Base-by-base conservation (phyloP, 2,888 invertebrate species). In the Noctua janthe region DNA sequence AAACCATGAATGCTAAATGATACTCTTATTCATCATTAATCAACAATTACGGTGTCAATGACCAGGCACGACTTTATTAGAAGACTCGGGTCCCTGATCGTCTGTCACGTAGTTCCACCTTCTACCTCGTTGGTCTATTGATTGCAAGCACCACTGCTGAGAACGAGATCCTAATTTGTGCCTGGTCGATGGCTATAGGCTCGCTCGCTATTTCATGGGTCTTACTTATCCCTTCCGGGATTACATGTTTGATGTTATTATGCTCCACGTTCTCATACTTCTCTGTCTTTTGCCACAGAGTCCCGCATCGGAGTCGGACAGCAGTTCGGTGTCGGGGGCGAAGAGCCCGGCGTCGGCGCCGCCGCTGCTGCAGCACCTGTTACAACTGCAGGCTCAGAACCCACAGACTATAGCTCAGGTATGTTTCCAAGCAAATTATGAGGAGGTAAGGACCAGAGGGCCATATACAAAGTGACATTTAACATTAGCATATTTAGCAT, bases 261-360 rank as follows among this genome's bases (percentile, higher is more conserved):
- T 29, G n/a, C 8, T 17, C 35, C 35, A 74, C 5, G 29, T 17
- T 64, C 17, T 64, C 8, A 59, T 0, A 59, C n/a, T 64, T 13
- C 13, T 70, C 2, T 54, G 4, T 56, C 29, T 56, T 85, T 70
- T 76, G 13, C 59, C 15, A 0, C 97, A 98, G 98, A 98, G 98
- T 97, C 97, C 97, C 87, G 98, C 97, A 90, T 98, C 98, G 91
- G 98, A 98, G 94, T 98, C 98, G 91, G 98, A 98, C 95, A 97
- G 97, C 95, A 97, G 97, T 90, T 97, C 97, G 71, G 97, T 97
- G 93, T 97, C 97, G 89, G 97, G 97, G 64, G 97, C 95, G 88
- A 97, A 95, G 95, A 97, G 95, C 93, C 97, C 95, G 72, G 95
- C 95, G 54, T 94, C 93, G 75, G 95, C 96, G 71, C 97, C 96